These are phyloP conservation scores for Folsomia candida DNA, from an alignment of 2,888 invertebrate genomes.

Conservation along the genomic window DNA sequence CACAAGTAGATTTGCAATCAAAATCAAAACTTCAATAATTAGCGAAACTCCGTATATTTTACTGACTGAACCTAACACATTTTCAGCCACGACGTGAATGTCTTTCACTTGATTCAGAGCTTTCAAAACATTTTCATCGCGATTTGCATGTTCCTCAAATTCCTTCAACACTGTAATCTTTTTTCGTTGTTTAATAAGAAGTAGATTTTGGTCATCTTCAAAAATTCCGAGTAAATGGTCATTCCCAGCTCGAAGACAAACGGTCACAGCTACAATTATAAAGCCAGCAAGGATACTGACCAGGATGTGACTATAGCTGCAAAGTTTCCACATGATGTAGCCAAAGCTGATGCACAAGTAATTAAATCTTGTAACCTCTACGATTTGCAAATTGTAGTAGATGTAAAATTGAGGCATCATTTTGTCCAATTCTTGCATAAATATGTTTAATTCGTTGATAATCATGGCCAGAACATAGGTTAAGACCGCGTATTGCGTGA, in stretches of 20 bases:
- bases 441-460: background rate
- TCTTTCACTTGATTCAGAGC: constrained; percentile 23
- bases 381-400: background rate
- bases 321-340: constrained; percentile 33
- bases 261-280: constrained; percentile 26
- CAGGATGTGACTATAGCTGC: constrained; percentile 34
- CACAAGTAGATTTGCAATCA: constrained; percentile 26
- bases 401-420: background rate
- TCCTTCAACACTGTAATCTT: background rate
- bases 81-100: constrained; percentile 20
- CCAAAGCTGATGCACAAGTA: background rate
- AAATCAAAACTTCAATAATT: constrained; percentile 38
- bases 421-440: background rate
- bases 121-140: constrained; percentile 8
- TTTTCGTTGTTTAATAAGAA: background rate
- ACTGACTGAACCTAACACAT: constrained; percentile 26
- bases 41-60: constrained; percentile 34
- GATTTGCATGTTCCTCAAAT: background rate
- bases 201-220: background rate
- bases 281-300: constrained; percentile 34
- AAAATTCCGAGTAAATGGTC: constrained; percentile 20
- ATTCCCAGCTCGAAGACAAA: constrained; percentile 34
- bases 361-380: background rate
- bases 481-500: background rate
- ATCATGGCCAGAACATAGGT: background rate